A percentile compares a stretch with the other conserved stretches of the same genome.
Conservation (phyloP, 1,140 invertebrate genomes). For the Trichoplusia ni region DNA sequence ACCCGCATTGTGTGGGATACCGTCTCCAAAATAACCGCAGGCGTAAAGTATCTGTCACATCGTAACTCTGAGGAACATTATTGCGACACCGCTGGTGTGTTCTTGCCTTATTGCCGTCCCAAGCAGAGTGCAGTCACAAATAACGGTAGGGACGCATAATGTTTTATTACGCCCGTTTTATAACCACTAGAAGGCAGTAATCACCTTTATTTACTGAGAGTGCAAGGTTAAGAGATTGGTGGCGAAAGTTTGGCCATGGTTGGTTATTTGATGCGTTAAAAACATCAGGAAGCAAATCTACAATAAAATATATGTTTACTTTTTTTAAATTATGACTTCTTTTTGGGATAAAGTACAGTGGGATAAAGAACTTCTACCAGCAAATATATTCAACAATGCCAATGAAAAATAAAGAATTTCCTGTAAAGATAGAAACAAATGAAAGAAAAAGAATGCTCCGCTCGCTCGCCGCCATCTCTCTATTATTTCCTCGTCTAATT, state of each 20-base stretch:
- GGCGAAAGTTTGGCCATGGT: no score
- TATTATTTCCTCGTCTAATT: conserved; percentile 45
- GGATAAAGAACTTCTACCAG: no score
- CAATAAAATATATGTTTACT: no score
- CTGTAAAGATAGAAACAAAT: conserved; percentile 21
- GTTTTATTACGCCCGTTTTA: conserved; percentile 68
- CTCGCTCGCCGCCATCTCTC: background rate
- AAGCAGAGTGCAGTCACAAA: conserved; percentile 62
- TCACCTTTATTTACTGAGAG: conserved; percentile 55
- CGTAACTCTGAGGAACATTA: conserved; percentile 38
- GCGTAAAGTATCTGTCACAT: conserved; percentile 45
- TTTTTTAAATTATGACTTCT: background rate
- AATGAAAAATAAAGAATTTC: conserved; percentile 10
- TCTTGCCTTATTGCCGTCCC: conserved; percentile 46
- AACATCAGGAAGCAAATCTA: no score
- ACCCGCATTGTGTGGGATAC: conserved; percentile 14
- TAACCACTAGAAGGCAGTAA: conserved; percentile 65
- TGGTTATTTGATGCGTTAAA: no score
- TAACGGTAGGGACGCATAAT: conserved; percentile 61
- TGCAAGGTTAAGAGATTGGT: conserved; percentile 34
- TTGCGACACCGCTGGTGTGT: conserved; percentile 42
- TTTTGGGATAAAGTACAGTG: no score
- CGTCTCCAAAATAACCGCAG: conserved; percentile 39
- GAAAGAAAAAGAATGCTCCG: background rate
- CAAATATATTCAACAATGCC: conserved; percentile 15